Evolutionary conservation across 2,888 invertebrate species (phyloP), one percentile per base, ranked within the genome.

Genomic region (Drosophila limbata): DNA sequence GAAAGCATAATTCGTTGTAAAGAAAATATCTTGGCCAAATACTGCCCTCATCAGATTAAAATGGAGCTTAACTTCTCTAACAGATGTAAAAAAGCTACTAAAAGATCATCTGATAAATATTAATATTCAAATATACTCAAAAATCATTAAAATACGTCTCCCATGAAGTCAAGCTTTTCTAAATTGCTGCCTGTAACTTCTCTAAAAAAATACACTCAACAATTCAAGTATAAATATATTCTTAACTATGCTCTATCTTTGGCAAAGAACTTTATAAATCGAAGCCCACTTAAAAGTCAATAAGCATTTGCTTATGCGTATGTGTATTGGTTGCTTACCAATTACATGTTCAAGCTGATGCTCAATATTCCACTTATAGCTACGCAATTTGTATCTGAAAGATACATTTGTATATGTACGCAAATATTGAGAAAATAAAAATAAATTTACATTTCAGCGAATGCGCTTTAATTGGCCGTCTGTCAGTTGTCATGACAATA

Each of bases 401-500:
- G 44, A 48, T 45, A 17, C 9, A 21, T 28, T 11, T 21, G 10
- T 37, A 17, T 28, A n/a, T 17, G 25, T 37, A 37, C 51, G 31
- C 25, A 6, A 25, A 45, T 47, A 67, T 70, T 17, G 47, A n/a
- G 13, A 31, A 61, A 47, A 67, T 68, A 71, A 45, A 67, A 77
- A 67, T 68, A 72, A 84, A 71, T 80, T 80, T 84, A 84, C 78
- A 87, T 77, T 79, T 84, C 68, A 65, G 45, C 73, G 63, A 69
- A 71, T 72, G 71, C 76, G 69, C 69, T 85, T 85, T 82, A 85
- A 85, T 85, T 85, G 85, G 85, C 83, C 81, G 84, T 72, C 87
- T 84, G 85, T 87, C 87, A 87, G 83, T 87, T 85, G 87, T 87
- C 85, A 85, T 87, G 85, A 44, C 85, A 73, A 85, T 79, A 79